Base-by-base conservation (phyloP, 2,797 vertebrate genomes). In the Xiphorhynchus erythropygius region DNA sequence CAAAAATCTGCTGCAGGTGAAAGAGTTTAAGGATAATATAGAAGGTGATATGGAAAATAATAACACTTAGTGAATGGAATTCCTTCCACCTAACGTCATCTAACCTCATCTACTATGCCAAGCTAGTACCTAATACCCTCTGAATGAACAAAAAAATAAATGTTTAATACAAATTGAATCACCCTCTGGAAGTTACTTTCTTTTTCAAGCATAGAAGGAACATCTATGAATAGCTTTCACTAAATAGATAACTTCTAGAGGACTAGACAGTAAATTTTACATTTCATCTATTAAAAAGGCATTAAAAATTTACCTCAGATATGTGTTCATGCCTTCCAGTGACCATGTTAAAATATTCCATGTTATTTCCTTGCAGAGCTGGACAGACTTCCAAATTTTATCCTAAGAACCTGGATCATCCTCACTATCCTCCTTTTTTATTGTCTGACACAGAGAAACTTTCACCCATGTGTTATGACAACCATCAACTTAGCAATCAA, bases 101-200 rank as follows among this genome's bases (percentile, higher is more conserved):
- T 49, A 46, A 46, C 44, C 84, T 74, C 60, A 81, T 5, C 7
- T 10, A 46, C 12, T 57, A 9, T 73, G 24, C 8, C 64, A 76
- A 65, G 12, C 6, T 41, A 62, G 10, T 52, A 59, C 8, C 10
- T 64, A 85, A 56, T 52, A 59, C 0, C 0, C 0, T 35, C 44
- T 60, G 60, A 83, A 83, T 19, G 14, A 56, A 70, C 0, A 32
- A 24, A 53, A 50, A 55, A 11, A 42, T 1, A 62, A 65, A n/a
- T 35, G 10, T 69, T 87, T 73, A 42, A 69, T 30, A 44, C 8
- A 79, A 32, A 53, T 13, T 68, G 13, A 64, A 41, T 42, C 10
- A 44, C 10, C 1, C 16, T 70, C 55, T 50, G 19, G n/a, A 70
- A 70, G 8, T 15, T 39, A 46, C 41, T 82, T 75, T 50, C 16